phyloP scores from a whole-genome alignment of 2,797 vertebrate species.

The Aphelocoma californica region DNA sequence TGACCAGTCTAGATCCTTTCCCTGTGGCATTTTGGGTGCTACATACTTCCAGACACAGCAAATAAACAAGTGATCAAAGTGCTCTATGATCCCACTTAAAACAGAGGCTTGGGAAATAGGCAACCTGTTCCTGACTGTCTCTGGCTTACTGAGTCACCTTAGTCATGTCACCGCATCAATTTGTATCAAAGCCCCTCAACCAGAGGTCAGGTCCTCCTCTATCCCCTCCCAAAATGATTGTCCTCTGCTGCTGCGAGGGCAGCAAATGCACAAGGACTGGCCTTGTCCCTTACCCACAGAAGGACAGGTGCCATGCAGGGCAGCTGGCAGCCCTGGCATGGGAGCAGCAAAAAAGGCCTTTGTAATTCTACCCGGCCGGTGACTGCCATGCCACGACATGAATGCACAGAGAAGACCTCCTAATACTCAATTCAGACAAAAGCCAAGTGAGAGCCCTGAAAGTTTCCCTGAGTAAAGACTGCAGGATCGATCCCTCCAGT shows the following conservation, averaged over 20 bases:
- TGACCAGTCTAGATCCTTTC: not conserved
- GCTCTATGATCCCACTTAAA: not conserved
- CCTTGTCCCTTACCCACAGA: not conserved
- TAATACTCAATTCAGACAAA: not conserved
- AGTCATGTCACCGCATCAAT: not conserved
- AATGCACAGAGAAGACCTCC: not conserved
- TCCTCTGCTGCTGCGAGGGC: not conserved
- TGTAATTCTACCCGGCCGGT: constrained; percentile 1
- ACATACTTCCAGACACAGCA: not conserved
- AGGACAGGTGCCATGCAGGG: not conserved
- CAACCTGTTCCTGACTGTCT: not conserved
- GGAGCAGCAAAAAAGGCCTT: not conserved
- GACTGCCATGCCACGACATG: not conserved
- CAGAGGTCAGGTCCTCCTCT: not conserved
- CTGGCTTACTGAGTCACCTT: not conserved
- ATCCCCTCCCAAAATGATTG: not conserved
- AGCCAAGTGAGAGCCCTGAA: not conserved
- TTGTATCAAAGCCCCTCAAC: not conserved
- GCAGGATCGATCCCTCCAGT: not conserved
- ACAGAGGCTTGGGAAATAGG: not conserved
- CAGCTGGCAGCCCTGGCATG: not conserved
- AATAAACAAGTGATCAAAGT: not conserved
- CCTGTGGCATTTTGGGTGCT: not conserved
- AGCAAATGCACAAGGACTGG: accelerated
- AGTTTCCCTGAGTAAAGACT: not conserved